Evolutionary conservation across 2,888 invertebrate species (phyloP).

Genomic region (Coenonympha arcania): DNA sequence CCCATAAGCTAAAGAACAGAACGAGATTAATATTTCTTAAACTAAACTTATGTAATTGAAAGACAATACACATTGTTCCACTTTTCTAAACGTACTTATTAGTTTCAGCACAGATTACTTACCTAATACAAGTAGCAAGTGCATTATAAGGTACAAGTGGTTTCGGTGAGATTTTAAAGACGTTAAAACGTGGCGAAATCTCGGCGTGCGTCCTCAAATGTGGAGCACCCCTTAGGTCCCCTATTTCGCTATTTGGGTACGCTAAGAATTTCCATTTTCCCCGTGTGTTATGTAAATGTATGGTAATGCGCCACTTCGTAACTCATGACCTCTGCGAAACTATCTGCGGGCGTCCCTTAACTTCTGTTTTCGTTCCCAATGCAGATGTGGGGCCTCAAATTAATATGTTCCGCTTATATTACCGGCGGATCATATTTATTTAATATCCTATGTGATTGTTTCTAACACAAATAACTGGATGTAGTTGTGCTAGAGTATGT

Average conservation of each 20-base stretch:
- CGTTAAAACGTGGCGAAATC: too few species aligned
- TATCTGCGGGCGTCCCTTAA: slow-evolving; percentile 43
- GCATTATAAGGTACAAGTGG: too few species aligned
- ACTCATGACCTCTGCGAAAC: slow-evolving; percentile 53
- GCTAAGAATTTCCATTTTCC: slow-evolving; percentile 19
- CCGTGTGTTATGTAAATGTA: slow-evolving; percentile 60
- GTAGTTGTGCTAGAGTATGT: too few species aligned
- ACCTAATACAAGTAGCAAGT: too few species aligned
- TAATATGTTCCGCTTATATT: slow-evolving; percentile 67
- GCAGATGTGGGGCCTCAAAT: slow-evolving; percentile 64
- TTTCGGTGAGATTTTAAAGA: too few species aligned
- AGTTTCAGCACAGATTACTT: too few species aligned
- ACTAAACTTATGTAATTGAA: too few species aligned
- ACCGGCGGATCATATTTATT: slow-evolving; percentile 29
- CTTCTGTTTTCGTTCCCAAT: slow-evolving; percentile 49
- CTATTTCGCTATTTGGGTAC: slow-evolving; percentile 11
- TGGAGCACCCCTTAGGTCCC: neutral
- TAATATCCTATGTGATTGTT: slow-evolving; percentile 13
- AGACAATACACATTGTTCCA: too few species aligned
- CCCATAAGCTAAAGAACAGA: too few species aligned
- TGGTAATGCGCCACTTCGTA: slow-evolving; percentile 36
- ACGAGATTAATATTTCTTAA: too few species aligned
- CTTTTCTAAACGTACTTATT: too few species aligned
- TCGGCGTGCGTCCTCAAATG: neutral
- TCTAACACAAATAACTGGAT: neutral